These are phyloP conservation scores for Smittia sp. DNA, from an alignment of 2,888 invertebrate genomes.

Conservation along the genomic window DNA sequence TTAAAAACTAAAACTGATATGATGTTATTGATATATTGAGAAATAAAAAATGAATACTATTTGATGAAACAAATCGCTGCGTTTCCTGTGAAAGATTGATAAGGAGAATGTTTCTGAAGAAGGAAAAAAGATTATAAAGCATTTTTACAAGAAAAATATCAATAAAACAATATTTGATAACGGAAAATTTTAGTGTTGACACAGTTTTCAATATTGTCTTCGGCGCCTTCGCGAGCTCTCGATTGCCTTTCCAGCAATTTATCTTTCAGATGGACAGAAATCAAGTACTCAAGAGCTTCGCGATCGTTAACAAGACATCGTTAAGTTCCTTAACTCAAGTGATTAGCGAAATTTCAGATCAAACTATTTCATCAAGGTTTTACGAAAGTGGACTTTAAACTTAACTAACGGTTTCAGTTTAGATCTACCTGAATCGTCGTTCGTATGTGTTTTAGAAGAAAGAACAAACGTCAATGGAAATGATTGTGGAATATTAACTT, in stretches of 20 bases:
- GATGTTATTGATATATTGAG: background rate
- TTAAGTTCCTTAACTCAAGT: too few species aligned
- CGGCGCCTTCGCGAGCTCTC: background rate
- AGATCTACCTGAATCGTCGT: too few species aligned
- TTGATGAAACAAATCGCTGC: background rate
- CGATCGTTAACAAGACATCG: too few species aligned
- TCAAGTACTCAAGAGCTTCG: too few species aligned
- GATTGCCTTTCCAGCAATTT: background rate
- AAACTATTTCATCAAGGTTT: too few species aligned
- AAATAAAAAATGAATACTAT: conserved; percentile 1
- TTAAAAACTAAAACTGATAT: background rate
- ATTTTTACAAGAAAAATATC: conserved; percentile 4
- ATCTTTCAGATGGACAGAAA: background rate
- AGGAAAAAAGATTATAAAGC: conserved; percentile 2
- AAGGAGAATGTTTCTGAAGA: background rate
- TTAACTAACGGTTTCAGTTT: too few species aligned
- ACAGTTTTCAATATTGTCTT: background rate
- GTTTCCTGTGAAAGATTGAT: conserved; percentile 1
- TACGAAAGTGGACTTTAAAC: too few species aligned
- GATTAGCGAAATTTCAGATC: too few species aligned
- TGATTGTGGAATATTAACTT: too few species aligned
- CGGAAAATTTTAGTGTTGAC: background rate
- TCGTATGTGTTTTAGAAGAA: too few species aligned
- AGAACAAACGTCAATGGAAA: too few species aligned
- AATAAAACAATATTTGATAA: conserved; percentile 8